phyloP scores from a whole-genome alignment of 1,140 invertebrate species.

The Cotesia chilonis region DNA sequence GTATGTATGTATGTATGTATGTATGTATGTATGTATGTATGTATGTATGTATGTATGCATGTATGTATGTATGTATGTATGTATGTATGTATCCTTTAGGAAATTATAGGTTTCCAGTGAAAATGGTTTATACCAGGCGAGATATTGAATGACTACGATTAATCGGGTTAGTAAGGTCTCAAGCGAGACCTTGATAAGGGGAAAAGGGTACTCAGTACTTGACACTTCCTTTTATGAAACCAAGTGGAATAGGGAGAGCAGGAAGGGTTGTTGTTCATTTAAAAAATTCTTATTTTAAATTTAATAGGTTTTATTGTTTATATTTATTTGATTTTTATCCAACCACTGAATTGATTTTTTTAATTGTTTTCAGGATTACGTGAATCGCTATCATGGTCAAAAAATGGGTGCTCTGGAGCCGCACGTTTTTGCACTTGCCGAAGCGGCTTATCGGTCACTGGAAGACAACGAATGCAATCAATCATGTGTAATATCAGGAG shows the following conservation, averaged over 20 bases:
- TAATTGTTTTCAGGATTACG: slow-evolving; percentile 73
- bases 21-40: not conserved
- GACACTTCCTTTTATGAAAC: slow-evolving; percentile 15
- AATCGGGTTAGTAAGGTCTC: slow-evolving; percentile 46
- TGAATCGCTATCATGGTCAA: slow-evolving; percentile 81
- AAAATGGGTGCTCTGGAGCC: slow-evolving; percentile 85
- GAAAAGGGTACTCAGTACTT: slow-evolving; percentile 13
- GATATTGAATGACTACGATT: slow-evolving; percentile 46
- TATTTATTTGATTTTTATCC: not conserved
- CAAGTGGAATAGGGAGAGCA: not conserved
- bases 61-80: no score
- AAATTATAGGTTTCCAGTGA: slow-evolving; percentile 37
- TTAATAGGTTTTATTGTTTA: not conserved
- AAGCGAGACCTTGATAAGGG: not conserved
- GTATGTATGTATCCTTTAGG: slow-evolving; percentile 3
- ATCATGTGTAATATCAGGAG: slow-evolving; percentile 96
- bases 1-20: no score
- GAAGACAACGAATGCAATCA: slow-evolving; percentile 74
- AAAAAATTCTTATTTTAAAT: not conserved
- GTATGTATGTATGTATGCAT: no score
- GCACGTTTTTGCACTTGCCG: slow-evolving; percentile 89
- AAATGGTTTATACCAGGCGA: slow-evolving; percentile 40
- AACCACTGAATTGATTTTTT: not conserved
- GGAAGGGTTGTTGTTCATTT: not conserved
- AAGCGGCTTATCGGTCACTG: slow-evolving; percentile 83